These are phyloP conservation scores for Coreoperca whiteheadi DNA, from an alignment of 2,113 vertebrate genomes.

Conservation along the genomic window DNA sequence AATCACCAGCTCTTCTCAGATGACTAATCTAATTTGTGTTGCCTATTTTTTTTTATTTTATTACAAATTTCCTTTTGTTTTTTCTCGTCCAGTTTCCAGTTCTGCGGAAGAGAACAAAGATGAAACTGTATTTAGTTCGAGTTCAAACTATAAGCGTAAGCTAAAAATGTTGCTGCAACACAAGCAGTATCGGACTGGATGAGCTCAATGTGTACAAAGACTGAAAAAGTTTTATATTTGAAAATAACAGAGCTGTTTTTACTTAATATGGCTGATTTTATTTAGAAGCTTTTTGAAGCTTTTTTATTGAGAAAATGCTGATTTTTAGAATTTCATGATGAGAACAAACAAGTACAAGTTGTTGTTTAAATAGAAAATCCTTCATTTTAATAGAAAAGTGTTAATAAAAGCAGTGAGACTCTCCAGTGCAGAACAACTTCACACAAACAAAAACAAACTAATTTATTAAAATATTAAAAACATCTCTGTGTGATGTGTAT, in stretches of 20 bases:
- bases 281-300: neutral
- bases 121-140: neutral
- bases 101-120: neutral
- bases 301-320: neutral
- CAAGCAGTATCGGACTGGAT: neutral
- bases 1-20: neutral
- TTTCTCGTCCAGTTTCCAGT: neutral
- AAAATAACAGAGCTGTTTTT: constrained; percentile 2
- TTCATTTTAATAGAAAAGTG: constrained; percentile 61
- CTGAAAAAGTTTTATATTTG: neutral
- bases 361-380: constrained; percentile 63
- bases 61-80: neutral
- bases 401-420: constrained; percentile 68
- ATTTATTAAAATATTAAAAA: constrained; percentile 55
- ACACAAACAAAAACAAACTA: constrained; percentile 37
- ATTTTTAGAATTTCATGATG: no score
- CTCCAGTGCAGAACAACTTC: constrained; percentile 71
- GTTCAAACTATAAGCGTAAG: neutral
- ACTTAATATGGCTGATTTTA: neutral
- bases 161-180: neutral
- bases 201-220: constrained; percentile 13
- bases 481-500: constrained; percentile 28
- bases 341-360: neutral
- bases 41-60: constrained; percentile 20
- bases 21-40: constrained; percentile 8